Conservation (phyloP, 2,113 vertebrate species). For the Gymnobelideus leadbeateri region DNA sequence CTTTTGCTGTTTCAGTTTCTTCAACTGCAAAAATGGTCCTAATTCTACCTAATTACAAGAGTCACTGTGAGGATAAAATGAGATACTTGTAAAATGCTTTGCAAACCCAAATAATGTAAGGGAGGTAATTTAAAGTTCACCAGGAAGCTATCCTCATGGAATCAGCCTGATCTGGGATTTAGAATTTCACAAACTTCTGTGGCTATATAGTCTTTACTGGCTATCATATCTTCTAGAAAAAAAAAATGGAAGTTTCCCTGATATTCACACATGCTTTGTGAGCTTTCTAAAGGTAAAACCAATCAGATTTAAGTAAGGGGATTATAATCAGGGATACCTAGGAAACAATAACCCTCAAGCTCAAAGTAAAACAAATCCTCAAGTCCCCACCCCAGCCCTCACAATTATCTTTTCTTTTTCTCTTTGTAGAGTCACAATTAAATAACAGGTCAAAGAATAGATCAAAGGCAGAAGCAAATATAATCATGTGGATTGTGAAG, state of each 20-base stretch:
- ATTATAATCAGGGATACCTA: slow-evolving; percentile 49
- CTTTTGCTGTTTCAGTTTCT: background rate
- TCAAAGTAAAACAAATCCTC: slow-evolving; percentile 73
- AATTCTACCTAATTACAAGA: background rate
- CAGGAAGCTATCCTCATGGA: slow-evolving; percentile 5
- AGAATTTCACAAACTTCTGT: slow-evolving; percentile 17
- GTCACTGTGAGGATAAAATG: background rate
- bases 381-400: slow-evolving; percentile 41
- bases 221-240: slow-evolving; percentile 44
- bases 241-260: background rate
- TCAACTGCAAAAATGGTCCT: background rate
- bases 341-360: slow-evolving; percentile 69
- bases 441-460: slow-evolving; percentile 78
- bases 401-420: slow-evolving; percentile 68
- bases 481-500: slow-evolving; percentile 77
- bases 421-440: slow-evolving; percentile 73
- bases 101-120: background rate
- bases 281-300: slow-evolving; percentile 57
- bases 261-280: slow-evolving; percentile 29
- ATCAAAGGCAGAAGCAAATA: slow-evolving; percentile 80
- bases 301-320: slow-evolving; percentile 60
- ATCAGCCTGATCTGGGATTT: background rate
- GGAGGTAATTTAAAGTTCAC: slow-evolving; percentile 20
- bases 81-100: background rate
- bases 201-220: slow-evolving; percentile 28